Percentiles rank a stretch among this genome's conserved stretches.
These are phyloP conservation scores for Caranx melampygus DNA, from an alignment of 2,113 vertebrate species.

Conservation along the genomic window DNA sequence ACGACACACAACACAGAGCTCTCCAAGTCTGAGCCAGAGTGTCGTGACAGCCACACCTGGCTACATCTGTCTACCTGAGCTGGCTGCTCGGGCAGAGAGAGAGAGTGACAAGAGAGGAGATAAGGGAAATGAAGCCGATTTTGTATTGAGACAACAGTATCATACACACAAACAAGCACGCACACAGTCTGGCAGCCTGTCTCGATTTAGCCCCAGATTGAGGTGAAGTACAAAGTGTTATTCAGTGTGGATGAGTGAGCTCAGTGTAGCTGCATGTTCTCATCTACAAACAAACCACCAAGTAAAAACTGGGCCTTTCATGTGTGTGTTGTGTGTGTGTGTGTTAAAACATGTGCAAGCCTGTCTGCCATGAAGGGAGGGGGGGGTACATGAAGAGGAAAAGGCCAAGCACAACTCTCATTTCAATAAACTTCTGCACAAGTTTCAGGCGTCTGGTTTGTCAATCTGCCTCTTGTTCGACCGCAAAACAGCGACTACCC, in stretches of 20 bases:
- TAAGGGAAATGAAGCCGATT: conserved; percentile 33
- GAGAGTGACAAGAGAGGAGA: background rate
- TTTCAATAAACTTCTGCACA: conserved; percentile 15
- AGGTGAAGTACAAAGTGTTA: conserved; percentile 35
- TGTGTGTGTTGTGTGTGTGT: conserved; percentile 14
- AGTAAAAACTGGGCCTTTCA: conserved; percentile 26
- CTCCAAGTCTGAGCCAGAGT: background rate
- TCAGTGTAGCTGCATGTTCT: conserved; percentile 47
- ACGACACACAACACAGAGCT: conserved; percentile 15
- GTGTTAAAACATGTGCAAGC: conserved; percentile 45
- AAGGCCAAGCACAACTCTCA: conserved; percentile 2
- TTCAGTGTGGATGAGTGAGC: conserved; percentile 38
- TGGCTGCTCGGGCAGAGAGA: background rate
- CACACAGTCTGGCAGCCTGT: background rate
- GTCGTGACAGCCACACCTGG: conserved; percentile 16
- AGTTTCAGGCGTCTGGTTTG: background rate
- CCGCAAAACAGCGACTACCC: conserved; percentile 8
- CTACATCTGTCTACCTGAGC: background rate
- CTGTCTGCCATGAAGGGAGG: conserved; percentile 22
- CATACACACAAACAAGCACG: background rate
- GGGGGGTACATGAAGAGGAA: background rate
- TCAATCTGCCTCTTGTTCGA: conserved; percentile 1
- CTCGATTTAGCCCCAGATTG: conserved; percentile 31
- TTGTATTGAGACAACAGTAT: conserved; percentile 1
- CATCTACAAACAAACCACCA: conserved; percentile 54